Percentiles rank a stretch among this genome's conserved stretches.
These are phyloP conservation scores for Busseola fusca DNA, from an alignment of 2,888 invertebrate species.

Conservation along the genomic window DNA sequence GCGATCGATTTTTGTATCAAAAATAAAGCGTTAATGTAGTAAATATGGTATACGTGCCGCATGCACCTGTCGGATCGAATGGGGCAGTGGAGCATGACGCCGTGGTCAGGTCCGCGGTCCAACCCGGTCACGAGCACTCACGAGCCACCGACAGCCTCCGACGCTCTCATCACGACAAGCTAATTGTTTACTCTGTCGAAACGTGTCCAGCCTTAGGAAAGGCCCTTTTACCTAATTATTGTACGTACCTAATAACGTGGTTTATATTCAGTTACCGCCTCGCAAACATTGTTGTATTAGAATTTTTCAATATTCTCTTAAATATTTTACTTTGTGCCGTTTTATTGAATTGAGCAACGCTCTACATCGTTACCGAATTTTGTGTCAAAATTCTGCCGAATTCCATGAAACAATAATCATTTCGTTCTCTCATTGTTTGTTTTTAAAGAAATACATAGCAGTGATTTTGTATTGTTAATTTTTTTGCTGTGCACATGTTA, in stretches of 20 bases:
- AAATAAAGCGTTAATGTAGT: conserved; percentile 39
- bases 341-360: conserved; percentile 22
- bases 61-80: conserved; percentile 83
- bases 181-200: conserved; percentile 66
- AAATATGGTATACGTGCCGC: conserved; percentile 55
- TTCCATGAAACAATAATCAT: conserved; percentile 15
- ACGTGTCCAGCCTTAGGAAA: conserved; percentile 56
- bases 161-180: conserved; percentile 73
- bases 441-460: conserved; percentile 5
- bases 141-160: conserved; percentile 65
- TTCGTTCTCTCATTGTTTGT: conserved; percentile 16
- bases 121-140: conserved; percentile 66
- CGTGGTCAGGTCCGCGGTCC: conserved; percentile 70
- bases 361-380: conserved; percentile 20
- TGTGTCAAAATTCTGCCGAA: conserved; percentile 18
- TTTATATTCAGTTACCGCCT: conserved; percentile 40
- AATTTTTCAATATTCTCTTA: conserved; percentile 21
- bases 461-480: conserved; percentile 20
- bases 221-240: conserved; percentile 54
- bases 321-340: conserved; percentile 6
- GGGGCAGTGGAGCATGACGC: conserved; percentile 77
- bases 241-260: conserved; percentile 29
- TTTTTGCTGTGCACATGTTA: conserved; percentile 22
- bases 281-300: conserved; percentile 24
- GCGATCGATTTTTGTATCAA: conserved; percentile 33